Conservation (phyloP, 2,113 vertebrate genomes). For the Carassius auratus region DNA sequence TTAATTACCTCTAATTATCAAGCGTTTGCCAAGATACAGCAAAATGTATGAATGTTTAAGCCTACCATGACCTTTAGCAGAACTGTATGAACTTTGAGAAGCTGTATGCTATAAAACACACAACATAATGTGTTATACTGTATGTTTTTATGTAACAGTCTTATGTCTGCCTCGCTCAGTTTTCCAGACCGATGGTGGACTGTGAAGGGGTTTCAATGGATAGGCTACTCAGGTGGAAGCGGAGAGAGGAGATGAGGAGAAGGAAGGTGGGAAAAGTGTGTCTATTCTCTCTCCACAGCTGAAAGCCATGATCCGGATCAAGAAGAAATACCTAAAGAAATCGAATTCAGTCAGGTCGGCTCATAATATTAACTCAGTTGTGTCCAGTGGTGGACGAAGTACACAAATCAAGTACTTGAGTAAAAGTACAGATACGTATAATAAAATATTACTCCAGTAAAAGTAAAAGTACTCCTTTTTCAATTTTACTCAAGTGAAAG, state of each 20-base stretch:
- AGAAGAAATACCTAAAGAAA: conserved; percentile 72
- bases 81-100: background rate
- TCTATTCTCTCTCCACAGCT: conserved; percentile 70
- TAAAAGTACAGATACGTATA: too few relatives aligned
- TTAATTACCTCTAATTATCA: conserved; percentile 49
- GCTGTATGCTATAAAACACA: background rate
- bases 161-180: background rate
- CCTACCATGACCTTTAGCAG: background rate
- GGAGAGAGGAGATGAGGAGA: conserved; percentile 16
- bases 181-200: background rate
- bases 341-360: conserved; percentile 59
- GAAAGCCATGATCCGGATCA: conserved; percentile 77
- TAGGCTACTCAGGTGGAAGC: background rate
- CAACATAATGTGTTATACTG: too few relatives aligned
- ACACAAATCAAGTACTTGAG: too few relatives aligned
- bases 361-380: conserved; percentile 73
- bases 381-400: too few relatives aligned
- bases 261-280: conserved; percentile 36
- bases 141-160: background rate
- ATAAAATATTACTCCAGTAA: too few relatives aligned
- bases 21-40: conserved; percentile 27
- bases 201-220: conserved; percentile 2
- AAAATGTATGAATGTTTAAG: background rate
- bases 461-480: too few relatives aligned
- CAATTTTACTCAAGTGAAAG: too few relatives aligned